Evolutionary conservation across 1,140 invertebrate species (phyloP).

Genomic region (Hermetia illucens): DNA sequence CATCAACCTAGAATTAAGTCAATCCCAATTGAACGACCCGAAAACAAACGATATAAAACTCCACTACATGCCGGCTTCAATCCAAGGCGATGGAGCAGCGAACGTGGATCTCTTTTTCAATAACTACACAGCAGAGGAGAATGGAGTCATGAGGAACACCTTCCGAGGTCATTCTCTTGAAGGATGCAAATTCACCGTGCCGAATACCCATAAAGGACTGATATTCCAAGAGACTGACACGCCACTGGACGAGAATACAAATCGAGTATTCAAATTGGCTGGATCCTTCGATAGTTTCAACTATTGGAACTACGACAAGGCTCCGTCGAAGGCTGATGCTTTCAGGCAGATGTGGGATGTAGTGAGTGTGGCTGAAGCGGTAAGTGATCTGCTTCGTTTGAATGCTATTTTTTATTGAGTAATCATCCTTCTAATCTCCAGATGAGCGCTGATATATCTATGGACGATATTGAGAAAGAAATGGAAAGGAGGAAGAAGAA

Average conservation of each 20-base stretch:
- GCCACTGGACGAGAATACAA: conserved; percentile 32
- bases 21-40: too few relatives aligned
- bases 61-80: conserved; percentile 58
- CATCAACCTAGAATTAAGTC: too few relatives aligned
- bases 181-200: conserved; percentile 38
- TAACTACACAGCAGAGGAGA: conserved; percentile 34
- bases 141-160: conserved; percentile 31
- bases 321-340: conserved; percentile 45
- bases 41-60: conserved; percentile 24
- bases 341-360: conserved; percentile 44
- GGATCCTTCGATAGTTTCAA: conserved; percentile 42
- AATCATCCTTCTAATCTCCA: too few relatives aligned
- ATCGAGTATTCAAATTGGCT: conserved; percentile 37
- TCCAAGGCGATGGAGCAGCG: conserved; percentile 46
- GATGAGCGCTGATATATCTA: too few relatives aligned
- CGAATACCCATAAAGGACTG: conserved; percentile 41
- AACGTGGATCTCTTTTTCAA: conserved; percentile 51
- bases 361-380: conserved; percentile 48
- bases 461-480: too few relatives aligned
- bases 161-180: conserved; percentile 46
- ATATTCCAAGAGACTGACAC: conserved; percentile 40
- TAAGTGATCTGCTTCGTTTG: too few relatives aligned
- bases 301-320: conserved; percentile 58
- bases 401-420: too few relatives aligned
- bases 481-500: too few relatives aligned